These are phyloP conservation scores for Coreius guichenoti DNA, from an alignment of 2,797 vertebrate genomes.

Conservation along the genomic window DNA sequence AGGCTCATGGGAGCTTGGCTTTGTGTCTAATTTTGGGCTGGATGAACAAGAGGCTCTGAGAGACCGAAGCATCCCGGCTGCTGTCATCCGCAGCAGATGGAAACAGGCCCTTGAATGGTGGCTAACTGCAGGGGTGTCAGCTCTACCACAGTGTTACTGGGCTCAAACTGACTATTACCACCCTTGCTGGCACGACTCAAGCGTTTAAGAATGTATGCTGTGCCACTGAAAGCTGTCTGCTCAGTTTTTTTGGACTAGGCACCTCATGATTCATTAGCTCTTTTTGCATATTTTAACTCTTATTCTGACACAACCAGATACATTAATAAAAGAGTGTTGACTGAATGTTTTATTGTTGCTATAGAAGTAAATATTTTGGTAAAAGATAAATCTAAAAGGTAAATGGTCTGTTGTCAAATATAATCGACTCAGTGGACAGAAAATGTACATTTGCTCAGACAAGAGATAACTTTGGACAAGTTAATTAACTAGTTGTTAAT, in stretches of 20 bases:
- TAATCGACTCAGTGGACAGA: neutral
- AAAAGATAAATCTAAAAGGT: neutral
- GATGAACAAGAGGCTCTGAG: conserved; percentile 29
- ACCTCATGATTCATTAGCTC: neutral
- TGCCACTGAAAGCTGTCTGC: neutral
- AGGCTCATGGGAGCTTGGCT: conserved; percentile 74
- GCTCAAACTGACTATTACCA: conserved; percentile 51
- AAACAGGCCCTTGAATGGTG: conserved; percentile 47
- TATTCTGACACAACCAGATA: neutral
- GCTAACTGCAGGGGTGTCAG: conserved; percentile 62
- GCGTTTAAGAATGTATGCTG: neutral
- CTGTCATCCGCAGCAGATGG: conserved; percentile 68
- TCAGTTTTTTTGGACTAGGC: neutral
- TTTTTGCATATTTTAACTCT: neutral
- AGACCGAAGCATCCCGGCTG: conserved; percentile 30
- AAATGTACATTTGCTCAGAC: neutral
- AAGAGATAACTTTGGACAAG: neutral
- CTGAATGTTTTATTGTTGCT: neutral
- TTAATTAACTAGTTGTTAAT: no score
- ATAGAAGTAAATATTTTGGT: neutral
- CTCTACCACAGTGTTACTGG: conserved; percentile 44
- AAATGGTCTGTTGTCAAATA: neutral
- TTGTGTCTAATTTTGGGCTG: conserved; percentile 54
- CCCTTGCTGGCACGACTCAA: neutral
- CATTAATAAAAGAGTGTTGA: neutral